These are phyloP conservation scores for Sebastes vulpes DNA, from an alignment of 2,797 vertebrate species.

Conservation along the genomic window DNA sequence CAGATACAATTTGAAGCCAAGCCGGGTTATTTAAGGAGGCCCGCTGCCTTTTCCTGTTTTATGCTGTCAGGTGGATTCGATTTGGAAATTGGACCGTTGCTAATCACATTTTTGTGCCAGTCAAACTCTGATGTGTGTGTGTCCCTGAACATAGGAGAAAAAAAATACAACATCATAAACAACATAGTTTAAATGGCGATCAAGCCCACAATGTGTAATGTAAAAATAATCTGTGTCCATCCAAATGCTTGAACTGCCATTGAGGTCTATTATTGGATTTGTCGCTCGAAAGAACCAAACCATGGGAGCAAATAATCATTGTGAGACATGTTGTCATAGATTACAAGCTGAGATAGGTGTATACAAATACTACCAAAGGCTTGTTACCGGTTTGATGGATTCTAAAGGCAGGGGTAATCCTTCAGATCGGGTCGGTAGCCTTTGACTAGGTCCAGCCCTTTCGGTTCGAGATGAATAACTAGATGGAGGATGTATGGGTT, in stretches of 20 bases:
- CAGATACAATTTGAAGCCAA: slow-evolving; percentile 71
- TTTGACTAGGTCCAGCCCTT: slow-evolving; percentile 52
- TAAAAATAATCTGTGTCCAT: slow-evolving; percentile 25
- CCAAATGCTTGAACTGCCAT: not conserved
- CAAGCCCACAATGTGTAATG: not conserved
- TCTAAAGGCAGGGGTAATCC: slow-evolving; percentile 41
- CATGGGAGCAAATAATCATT: slow-evolving; percentile 16
- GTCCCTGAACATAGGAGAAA: slow-evolving; percentile 38
- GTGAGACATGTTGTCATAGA: slow-evolving; percentile 17
- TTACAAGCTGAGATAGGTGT: slow-evolving; percentile 17
- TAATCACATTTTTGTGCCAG: slow-evolving; percentile 75
- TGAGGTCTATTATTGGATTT: slow-evolving; percentile 1
- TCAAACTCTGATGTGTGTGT: slow-evolving; percentile 52
- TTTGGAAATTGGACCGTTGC: slow-evolving; percentile 78
- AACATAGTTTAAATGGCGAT: slow-evolving; percentile 12
- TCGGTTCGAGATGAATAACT: slow-evolving; percentile 70
- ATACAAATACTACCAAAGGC: slow-evolving; percentile 27
- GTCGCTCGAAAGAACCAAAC: not conserved
- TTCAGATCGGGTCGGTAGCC: slow-evolving; percentile 52
- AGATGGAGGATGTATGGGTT: slow-evolving; percentile 57
- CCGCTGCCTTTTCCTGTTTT: slow-evolving; percentile 59
- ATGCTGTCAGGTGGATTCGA: slow-evolving; percentile 78
- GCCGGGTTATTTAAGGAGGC: slow-evolving; percentile 79
- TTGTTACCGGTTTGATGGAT: slow-evolving; percentile 57
- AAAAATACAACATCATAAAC: slow-evolving; percentile 6